Base-by-base conservation (phyloP, 2,888 invertebrate species). In the Tanytarsus gracilentus region DNA sequence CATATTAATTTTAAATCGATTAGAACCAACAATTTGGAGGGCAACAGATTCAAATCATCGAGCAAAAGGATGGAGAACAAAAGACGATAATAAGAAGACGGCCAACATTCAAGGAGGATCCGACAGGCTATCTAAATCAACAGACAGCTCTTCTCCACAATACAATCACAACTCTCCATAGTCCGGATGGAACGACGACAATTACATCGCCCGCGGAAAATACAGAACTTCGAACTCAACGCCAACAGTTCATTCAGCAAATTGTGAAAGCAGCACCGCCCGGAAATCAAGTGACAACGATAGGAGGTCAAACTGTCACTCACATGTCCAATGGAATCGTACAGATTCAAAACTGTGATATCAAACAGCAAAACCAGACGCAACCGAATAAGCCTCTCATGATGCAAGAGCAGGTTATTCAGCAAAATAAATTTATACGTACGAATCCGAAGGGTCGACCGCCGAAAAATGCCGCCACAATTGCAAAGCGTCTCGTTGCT, bases 21-120 rank as follows among this genome's bases (percentile, higher is more conserved):
- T n/a, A n/a, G 7, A 48, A 29, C 18, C 60, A 50, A 14, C 30
- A 50, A n/a, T 49, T 25, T 36, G 14, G 26, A 2, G 33, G 33
- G 7, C 60, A 60, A 18, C 36, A 49, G 11, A 60, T 60, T 36
- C 60, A 49, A 60, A 50, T 60, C 16, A 36, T 49, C 48, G 58
- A 58, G 5, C 58, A 58, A 4, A 58, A 56, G 25, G 53, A 53
- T 25, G 53, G 39, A n/a, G 30, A 40, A 1, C 27, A 48, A 16
- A 26, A 14, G 11, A 55, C 25, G 2, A 62, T 64, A 5, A 63
- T 63, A 23, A 68, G 67, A 58, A 67, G 67, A 29, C 76, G 82
- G 64, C 89, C 89, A 1, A 91, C 91, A 29, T 93, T 92, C 70
- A 83, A 93, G 78, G 93, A 94, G 65, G 92, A 94, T 72, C 92